A percentile compares a stretch with the other conserved stretches of the same genome.
Conservation (phyloP, 2,888 invertebrate genomes). For the Amblyjoppa proteus region DNA sequence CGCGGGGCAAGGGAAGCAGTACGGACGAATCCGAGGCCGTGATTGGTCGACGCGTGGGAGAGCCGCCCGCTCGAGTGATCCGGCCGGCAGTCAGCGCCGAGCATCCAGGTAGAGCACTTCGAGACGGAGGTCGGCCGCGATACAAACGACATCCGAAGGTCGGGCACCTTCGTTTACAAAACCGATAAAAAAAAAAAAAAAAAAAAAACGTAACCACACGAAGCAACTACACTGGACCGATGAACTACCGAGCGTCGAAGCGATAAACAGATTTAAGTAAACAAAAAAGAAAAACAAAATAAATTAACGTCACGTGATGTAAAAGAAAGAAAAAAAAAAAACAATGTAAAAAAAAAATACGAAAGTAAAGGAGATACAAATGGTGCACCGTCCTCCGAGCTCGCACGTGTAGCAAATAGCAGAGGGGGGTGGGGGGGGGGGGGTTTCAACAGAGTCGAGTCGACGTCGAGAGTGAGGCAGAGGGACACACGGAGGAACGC, state of each 20-base stretch:
- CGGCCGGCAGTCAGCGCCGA: conserved; percentile 82
- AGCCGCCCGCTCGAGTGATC: conserved; percentile 83
- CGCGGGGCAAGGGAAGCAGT: conserved; percentile 82
- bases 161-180: conserved; percentile 51
- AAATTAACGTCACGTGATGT: conserved; percentile 24
- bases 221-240: background rate
- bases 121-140: conserved; percentile 69
- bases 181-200: background rate
- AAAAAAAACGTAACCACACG: background rate
- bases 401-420: conserved; percentile 38
- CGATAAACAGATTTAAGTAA: background rate
- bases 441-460: background rate
- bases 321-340: background rate
- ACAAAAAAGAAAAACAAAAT: background rate
- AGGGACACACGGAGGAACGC: conserved; percentile 29
- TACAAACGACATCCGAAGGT: conserved; percentile 45
- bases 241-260: background rate
- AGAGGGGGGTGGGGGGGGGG: background rate
- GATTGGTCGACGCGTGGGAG: conserved; percentile 84
- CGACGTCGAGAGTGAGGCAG: background rate
- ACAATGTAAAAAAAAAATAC: conserved; percentile 21
- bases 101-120: conserved; percentile 80
- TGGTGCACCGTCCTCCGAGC: conserved; percentile 52
- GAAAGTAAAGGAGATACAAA: conserved; percentile 34
- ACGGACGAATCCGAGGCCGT: conserved; percentile 78